phyloP scores from a whole-genome alignment of 2,113 vertebrate species.

The Hydropotes inermis region DNA sequence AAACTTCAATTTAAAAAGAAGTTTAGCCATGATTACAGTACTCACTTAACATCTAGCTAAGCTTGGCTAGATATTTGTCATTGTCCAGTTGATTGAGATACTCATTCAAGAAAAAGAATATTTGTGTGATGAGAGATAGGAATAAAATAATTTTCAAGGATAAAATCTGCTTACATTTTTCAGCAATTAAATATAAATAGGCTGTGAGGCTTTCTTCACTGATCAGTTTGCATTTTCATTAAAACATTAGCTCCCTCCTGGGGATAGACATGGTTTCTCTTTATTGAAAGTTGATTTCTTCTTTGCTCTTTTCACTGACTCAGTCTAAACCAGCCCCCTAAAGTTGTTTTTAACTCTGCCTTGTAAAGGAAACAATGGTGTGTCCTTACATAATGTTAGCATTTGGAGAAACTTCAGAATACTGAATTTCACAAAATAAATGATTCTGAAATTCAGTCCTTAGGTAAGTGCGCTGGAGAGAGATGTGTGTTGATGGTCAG shows the following conservation, averaged over 20 bases:
- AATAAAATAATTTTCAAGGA: background rate
- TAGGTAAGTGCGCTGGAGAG: background rate
- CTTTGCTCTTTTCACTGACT: background rate
- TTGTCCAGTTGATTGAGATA: background rate
- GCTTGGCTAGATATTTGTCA: background rate
- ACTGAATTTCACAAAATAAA: background rate
- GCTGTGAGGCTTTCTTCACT: background rate
- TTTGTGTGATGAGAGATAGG: background rate
- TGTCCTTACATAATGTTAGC: background rate
- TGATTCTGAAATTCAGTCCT: background rate
- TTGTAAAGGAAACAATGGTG: background rate
- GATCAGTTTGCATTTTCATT: background rate
- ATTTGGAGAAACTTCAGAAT: background rate
- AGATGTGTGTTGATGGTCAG: background rate
- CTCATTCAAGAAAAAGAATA: background rate
- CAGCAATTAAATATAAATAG: background rate
- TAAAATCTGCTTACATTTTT: background rate
- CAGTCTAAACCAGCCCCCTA: background rate
- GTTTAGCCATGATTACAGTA: background rate
- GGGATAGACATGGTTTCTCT: background rate
- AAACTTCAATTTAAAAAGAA: background rate
- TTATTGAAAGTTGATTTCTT: background rate
- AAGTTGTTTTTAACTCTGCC: background rate
- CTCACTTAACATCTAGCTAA: background rate
- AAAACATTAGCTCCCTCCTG: background rate